Conservation (phyloP, 2,113 vertebrate genomes). For the Hylia prasina region DNA sequence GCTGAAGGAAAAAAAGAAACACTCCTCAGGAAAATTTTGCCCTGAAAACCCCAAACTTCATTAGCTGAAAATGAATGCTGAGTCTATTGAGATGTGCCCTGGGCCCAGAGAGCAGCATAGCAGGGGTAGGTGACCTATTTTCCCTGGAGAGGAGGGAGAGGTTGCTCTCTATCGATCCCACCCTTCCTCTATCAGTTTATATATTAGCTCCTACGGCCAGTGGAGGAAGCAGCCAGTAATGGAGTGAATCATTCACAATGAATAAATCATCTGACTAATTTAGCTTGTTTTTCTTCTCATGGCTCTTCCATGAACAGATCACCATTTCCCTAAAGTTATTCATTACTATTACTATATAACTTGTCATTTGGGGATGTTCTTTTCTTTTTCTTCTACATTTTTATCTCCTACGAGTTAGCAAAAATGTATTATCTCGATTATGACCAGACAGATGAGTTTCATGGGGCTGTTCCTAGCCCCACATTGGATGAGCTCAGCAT, state of each 20-base stretch:
- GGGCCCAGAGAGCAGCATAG: neutral
- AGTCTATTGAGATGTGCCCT: neutral
- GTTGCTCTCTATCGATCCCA: neutral
- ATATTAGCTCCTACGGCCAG: neutral
- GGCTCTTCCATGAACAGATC: neutral
- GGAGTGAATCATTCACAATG: slow-evolving; percentile 12
- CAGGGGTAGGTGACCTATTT: slow-evolving; percentile 22
- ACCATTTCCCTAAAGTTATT: neutral
- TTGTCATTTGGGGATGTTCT: neutral
- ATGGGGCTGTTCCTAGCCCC: neutral
- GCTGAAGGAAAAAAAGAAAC: neutral
- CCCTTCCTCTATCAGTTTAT: slow-evolving; percentile 4
- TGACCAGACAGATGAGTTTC: neutral
- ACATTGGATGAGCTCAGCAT: neutral
- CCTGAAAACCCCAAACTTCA: neutral
- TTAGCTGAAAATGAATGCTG: neutral
- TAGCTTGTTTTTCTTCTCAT: slow-evolving; percentile 8
- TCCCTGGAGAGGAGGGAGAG: slow-evolving; percentile 3
- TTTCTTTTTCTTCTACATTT: neutral
- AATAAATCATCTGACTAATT: slow-evolving; percentile 49
- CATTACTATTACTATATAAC: neutral
- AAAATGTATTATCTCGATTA: neutral
- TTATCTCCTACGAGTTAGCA: neutral
- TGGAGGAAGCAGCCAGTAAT: slow-evolving; percentile 23
- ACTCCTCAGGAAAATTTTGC: neutral